Percentiles rank a stretch among this genome's conserved stretches.
Conservation (phyloP, 2,113 vertebrate species). For the Peromyscus californicus region DNA sequence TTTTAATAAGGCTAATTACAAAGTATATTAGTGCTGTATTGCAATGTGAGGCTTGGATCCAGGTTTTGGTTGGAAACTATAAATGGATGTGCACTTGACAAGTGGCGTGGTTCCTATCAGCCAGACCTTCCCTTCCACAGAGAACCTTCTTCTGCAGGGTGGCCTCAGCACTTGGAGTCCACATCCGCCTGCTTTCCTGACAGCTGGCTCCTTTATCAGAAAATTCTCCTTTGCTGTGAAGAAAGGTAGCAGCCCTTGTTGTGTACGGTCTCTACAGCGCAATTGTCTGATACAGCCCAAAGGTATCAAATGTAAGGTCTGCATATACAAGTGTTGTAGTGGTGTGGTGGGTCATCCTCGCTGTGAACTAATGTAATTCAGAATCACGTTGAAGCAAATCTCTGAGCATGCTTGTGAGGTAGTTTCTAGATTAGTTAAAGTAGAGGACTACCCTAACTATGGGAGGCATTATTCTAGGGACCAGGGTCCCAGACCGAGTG, state of each 20-base stretch:
- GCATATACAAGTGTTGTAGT: not conserved
- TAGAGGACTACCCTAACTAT: not conserved
- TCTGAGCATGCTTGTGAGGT: not conserved
- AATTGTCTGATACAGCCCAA: not conserved
- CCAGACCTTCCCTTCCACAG: not conserved
- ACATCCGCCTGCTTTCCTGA: not conserved
- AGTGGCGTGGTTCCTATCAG: not conserved
- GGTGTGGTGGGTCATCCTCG: not conserved
- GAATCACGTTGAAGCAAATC: not conserved
- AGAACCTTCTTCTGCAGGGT: not conserved
- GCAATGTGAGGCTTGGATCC: constrained; percentile 50
- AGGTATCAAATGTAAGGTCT: not conserved
- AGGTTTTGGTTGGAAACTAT: constrained; percentile 36
- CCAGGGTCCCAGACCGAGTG: not conserved
- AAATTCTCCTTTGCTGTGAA: not conserved
- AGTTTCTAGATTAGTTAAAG: not conserved
- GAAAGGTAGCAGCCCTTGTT: not conserved
- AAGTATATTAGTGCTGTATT: not conserved
- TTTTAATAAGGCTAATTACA: constrained; percentile 36
- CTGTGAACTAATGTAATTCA: not conserved
- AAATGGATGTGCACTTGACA: not conserved
- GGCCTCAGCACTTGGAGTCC: not conserved
- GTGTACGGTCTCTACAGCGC: not conserved
- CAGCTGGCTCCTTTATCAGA: not conserved
- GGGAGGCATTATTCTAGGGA: not conserved